Percentiles rank a stretch among this genome's conserved stretches.
These are phyloP conservation scores for Tetheella fluctuosa DNA, from an alignment of 2,888 invertebrate species.

Conservation along the genomic window DNA sequence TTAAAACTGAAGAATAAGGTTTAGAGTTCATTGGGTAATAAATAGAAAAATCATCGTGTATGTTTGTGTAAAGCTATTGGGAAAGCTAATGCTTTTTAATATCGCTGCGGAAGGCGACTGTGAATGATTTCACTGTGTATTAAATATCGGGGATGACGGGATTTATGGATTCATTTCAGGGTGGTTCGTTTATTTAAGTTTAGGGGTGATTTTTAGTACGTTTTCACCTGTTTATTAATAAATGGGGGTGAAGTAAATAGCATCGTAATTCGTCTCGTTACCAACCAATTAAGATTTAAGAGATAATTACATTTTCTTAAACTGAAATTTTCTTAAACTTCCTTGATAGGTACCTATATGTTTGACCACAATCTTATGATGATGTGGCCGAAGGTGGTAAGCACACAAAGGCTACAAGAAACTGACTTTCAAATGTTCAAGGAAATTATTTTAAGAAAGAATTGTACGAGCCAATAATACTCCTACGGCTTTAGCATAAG, in stretches of 20 bases:
- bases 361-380: too few relatives aligned
- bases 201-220: neutral
- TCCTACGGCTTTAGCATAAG: too few relatives aligned
- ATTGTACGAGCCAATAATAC: too few relatives aligned
- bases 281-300: too few relatives aligned
- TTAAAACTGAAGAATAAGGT: constrained; percentile 26
- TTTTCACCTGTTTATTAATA: neutral
- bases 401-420: too few relatives aligned
- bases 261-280: neutral
- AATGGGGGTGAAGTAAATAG: too few relatives aligned
- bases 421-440: too few relatives aligned
- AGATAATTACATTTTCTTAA: too few relatives aligned
- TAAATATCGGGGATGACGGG: constrained; percentile 53
- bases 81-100: constrained; percentile 48
- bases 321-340: too few relatives aligned
- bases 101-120: constrained; percentile 45
- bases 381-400: too few relatives aligned
- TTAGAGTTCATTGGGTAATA: constrained; percentile 18
- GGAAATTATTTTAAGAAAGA: too few relatives aligned
- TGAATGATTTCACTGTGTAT: constrained; percentile 57
- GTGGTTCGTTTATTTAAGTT: constrained; percentile 11
- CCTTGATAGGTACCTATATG: too few relatives aligned
- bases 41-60: constrained; percentile 35
- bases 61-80: constrained; percentile 13
- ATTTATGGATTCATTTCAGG: constrained; percentile 42